Conservation (phyloP, 2,888 invertebrate genomes). For the Hoplodrina ambigua region DNA sequence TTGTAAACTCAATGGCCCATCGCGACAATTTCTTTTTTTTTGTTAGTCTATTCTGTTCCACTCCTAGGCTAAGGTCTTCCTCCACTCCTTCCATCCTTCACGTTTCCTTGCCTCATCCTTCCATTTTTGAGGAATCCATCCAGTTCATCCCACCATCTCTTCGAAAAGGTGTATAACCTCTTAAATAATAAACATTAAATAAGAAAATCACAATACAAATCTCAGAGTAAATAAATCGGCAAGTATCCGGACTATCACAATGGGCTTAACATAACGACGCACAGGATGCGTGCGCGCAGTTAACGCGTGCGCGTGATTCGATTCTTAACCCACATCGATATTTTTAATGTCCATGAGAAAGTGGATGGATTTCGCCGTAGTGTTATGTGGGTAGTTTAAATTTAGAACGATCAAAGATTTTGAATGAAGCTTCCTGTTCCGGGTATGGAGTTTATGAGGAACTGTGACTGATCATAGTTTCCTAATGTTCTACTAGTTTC, state of each 20-base stretch:
- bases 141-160: too few species aligned
- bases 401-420: conserved; percentile 42
- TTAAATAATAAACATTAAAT: conserved; percentile 28
- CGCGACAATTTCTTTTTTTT: too few species aligned
- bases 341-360: conserved; percentile 60
- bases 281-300: conserved; percentile 62
- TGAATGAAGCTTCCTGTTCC: conserved; percentile 45
- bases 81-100: too few species aligned
- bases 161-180: conserved; percentile 8
- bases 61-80: too few species aligned
- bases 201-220: conserved; percentile 36
- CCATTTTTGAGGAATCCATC: too few species aligned
- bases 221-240: conserved; percentile 52
- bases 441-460: conserved; percentile 9
- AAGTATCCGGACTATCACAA: conserved; percentile 52
- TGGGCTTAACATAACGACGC: conserved; percentile 52
- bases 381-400: conserved; percentile 19
- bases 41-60: too few species aligned
- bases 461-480: conserved; percentile 4
- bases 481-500: neutral
- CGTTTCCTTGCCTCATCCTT: too few species aligned
- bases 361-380: conserved; percentile 51
- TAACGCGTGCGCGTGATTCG: conserved; percentile 66
- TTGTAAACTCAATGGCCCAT: too few species aligned
- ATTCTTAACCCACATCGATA: conserved; percentile 65